Base-by-base conservation (phyloP, 2,888 invertebrate genomes). In the Pollenia griseotomentosa region DNA sequence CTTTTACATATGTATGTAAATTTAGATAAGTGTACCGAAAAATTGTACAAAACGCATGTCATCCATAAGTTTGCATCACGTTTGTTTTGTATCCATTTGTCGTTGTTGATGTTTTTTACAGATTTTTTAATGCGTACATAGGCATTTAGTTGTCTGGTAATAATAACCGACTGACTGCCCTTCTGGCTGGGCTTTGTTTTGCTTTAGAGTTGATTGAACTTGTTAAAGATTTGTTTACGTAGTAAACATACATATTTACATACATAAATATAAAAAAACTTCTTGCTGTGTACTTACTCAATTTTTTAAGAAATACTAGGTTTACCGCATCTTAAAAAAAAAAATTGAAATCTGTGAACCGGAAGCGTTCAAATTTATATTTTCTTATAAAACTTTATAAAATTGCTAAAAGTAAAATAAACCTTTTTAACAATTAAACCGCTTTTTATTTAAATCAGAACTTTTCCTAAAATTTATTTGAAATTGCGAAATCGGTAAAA, bases 141-240 rank as follows among this genome's bases (percentile, higher is more conserved):
- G 63, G 11, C 46, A 12, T 46, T n/a, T n/a, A 77, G 46, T 66
- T 55, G 10, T 11, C 44, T 51, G 42, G 16, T 63, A 33, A 33
- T 33, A 33, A 33, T 75, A 51, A 48, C 65, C 14, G n/a, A 48
- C 53, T 65, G 46, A 61, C 42, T 75, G 80, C 80, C 85, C 85
- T 85, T 85, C 85, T 74, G 48, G 57, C 51, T 33, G 16, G n/a
- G 59, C 63, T 68, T 79, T 84, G 68, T 74, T 63, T 57, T 79
- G 57, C 42, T 83, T 44, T 48, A 53, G 12, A 84, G 84, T 84
- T 84, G 74, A 79, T 61, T 84, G 68, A 84, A 79, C 84, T 71
- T 79, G 19, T 63, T 71, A 59, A 55, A 59, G 33, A 16, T 63
- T 75, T 75, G 40, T 75, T 61, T 63, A 33, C 46, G 48, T 61